These are phyloP conservation scores for Idaea dimidiata DNA, from an alignment of 2,888 invertebrate species.

Conservation along the genomic window DNA sequence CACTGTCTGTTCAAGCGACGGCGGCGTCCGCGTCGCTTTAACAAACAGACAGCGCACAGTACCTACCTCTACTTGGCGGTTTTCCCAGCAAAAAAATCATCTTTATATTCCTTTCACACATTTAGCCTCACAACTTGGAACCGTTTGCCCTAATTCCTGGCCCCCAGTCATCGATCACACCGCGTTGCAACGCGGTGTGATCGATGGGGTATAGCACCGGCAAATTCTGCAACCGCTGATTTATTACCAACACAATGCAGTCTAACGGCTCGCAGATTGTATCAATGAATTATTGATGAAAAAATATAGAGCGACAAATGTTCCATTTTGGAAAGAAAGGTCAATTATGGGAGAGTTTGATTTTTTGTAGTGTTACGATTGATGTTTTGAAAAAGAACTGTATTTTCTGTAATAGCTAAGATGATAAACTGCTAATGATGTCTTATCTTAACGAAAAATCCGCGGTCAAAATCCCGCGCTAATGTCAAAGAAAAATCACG, in stretches of 20 bases:
- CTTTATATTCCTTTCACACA: neutral
- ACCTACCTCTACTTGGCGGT: neutral
- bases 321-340: neutral
- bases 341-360: neutral
- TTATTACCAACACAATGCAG: slow-evolving; percentile 39
- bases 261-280: slow-evolving; percentile 17
- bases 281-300: slow-evolving; percentile 25
- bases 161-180: slow-evolving; percentile 40
- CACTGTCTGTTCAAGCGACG: too few species aligned
- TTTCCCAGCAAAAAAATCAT: neutral
- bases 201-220: slow-evolving; percentile 40
- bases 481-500: too few species aligned
- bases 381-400: too few species aligned
- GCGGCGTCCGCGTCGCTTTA: too few species aligned
- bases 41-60: too few species aligned
- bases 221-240: slow-evolving; percentile 56
- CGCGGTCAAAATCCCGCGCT: too few species aligned
- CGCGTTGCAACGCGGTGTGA: too few species aligned
- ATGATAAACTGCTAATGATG: too few species aligned
- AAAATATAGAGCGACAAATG: slow-evolving; percentile 15
- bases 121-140: slow-evolving; percentile 9
- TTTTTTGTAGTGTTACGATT: neutral
- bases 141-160: slow-evolving; percentile 8
- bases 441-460: too few species aligned
- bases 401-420: too few species aligned